phyloP scores from a whole-genome alignment of 2,888 invertebrate genomes.

The Callyntrura sp. region DNA sequence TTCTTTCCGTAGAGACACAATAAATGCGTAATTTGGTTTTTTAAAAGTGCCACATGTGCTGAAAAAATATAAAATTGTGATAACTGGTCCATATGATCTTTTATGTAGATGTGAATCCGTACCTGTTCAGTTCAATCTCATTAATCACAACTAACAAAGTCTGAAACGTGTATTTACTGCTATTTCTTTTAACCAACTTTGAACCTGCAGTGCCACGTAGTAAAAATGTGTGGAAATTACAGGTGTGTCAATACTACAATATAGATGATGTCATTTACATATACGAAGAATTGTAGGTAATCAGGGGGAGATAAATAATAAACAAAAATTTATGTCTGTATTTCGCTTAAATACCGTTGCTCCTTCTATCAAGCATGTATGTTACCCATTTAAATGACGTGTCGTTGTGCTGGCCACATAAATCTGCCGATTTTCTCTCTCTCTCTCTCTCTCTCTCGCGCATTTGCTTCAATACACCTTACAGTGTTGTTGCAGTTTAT shows the following conservation, averaged over 20 bases:
- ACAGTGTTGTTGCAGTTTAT: too few relatives aligned
- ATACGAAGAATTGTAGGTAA: slow-evolving; percentile 11
- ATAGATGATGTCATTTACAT: background rate
- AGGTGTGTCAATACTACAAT: slow-evolving; percentile 25
- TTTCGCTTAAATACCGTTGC: slow-evolving; percentile 5
- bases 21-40: slow-evolving; percentile 16
- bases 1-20: background rate
- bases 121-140: background rate
- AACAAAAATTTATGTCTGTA: background rate
- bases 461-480: slow-evolving; percentile 2
- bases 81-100: background rate
- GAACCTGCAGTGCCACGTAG: background rate
- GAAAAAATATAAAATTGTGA: background rate
- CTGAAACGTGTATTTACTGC: background rate
- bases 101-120: background rate
- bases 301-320: background rate
- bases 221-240: slow-evolving; percentile 15
- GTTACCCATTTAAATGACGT: slow-evolving; percentile 56
- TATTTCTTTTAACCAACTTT: background rate
- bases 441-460: too few relatives aligned
- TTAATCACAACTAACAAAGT: background rate
- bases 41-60: background rate
- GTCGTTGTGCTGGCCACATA: slow-evolving; percentile 35
- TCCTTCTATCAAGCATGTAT: background rate
- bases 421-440: slow-evolving; percentile 25